Evolutionary conservation across 2,113 vertebrate species (phyloP), one percentile per base, ranked within the genome.

Genomic region (Mesitornis unicolor): DNA sequence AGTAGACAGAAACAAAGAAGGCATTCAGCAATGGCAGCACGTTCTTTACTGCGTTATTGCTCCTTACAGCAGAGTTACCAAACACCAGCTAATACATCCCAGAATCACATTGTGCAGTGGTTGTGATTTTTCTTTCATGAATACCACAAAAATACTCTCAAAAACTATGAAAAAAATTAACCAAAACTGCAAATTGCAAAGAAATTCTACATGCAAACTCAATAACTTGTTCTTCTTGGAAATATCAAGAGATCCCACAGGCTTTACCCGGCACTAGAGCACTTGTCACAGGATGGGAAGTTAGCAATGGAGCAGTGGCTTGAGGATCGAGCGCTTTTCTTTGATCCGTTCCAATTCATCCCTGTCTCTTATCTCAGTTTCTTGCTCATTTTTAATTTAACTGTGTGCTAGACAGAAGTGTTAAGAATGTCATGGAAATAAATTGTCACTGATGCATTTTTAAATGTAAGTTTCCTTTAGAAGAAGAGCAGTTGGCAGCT

Each of bases 321-420:
- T 35, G 38, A 67, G 42, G 42, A 77, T 3, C 14, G 51, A 80
- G 40, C 4, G 3, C 18, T 86, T 74, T 19, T 8, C 87, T 93
- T 60, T 92, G 77, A 73, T 95, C 53, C 1, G 0, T 38, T 89
- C 67, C 28, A 26, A 2, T 35, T 93, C 71, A 54, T 28, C 28
- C 15, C 48, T 4, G 0, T 48, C 69, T 50, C 83, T 87, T 42
- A 64, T 36, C 89, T 54, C 71, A 71, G 60, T 14, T 43, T 35
- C 84, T 54, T 59, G 38, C 25, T 96, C 54, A 81, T 93, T 95
- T 89, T 96, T 93, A 90, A 90, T 95, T 91, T 70, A 83, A 90
- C 88, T 65, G 31, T 21, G 69, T 43, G 35, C 83, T 61, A 84
- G 86, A 94, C 68, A 94, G 68, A 79, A 77, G 65, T 78, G 90